Conservation (phyloP, 2,113 vertebrate genomes). For the Plecturocebus donacophilus region DNA sequence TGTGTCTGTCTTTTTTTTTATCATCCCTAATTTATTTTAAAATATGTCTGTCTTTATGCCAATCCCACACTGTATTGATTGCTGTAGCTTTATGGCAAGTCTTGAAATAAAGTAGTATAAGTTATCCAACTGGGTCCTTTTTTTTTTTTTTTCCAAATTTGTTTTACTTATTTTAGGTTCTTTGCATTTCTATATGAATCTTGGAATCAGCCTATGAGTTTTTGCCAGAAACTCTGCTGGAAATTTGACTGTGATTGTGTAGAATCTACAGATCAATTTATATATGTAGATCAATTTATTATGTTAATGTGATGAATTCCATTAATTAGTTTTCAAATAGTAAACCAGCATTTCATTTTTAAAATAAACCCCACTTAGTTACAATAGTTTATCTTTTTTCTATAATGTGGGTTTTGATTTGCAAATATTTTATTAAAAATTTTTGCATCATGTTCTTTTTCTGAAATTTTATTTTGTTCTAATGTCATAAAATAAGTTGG, state of each 20-base stretch:
- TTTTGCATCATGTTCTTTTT: neutral
- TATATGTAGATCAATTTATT: neutral
- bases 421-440: neutral
- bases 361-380: neutral
- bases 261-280: neutral
- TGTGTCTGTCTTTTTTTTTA: neutral
- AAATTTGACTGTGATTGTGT: neutral
- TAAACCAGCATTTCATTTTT: neutral
- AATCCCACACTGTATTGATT: neutral
- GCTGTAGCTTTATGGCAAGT: neutral
- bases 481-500: neutral
- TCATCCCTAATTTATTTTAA: too few relatives aligned
- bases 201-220: neutral
- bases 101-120: neutral
- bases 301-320: neutral
- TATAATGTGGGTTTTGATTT: neutral
- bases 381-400: neutral
- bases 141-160: neutral
- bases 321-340: conserved; percentile 6
- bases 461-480: neutral
- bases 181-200: neutral
- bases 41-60: neutral
- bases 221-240: neutral
- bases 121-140: neutral
- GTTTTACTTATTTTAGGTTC: neutral